Percentiles rank a stretch among this genome's conserved stretches.
Evolutionary conservation across 1,140 invertebrate genomes (phyloP).

Genomic region (Polypedilum vanderplanki): DNA sequence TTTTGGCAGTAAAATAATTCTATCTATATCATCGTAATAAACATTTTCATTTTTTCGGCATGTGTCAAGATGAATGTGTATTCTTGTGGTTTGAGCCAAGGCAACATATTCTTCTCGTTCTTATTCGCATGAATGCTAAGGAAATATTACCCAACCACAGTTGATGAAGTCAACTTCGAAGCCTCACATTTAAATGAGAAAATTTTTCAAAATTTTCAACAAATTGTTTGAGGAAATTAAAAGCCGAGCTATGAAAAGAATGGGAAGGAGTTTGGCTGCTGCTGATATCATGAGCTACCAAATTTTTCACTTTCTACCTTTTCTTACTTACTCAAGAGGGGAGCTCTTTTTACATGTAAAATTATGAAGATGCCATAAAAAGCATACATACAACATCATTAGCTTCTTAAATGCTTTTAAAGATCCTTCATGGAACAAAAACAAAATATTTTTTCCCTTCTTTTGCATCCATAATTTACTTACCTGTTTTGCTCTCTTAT

Average conservation of each 20-base stretch:
- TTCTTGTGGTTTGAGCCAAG: background rate
- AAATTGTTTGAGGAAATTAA: conserved; percentile 14
- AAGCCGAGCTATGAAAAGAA: background rate
- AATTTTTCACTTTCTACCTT: too few species aligned
- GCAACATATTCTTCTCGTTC: too few species aligned
- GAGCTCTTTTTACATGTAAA: background rate
- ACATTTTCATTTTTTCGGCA: conserved; percentile 1
- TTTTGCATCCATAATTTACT: background rate
- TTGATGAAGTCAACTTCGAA: background rate
- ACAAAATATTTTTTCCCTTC: background rate
- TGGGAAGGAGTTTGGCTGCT: background rate
- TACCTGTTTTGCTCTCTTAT: background rate
- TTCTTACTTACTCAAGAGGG: too few species aligned
- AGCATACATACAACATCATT: conserved; percentile 15
- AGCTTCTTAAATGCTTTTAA: conserved; percentile 19
- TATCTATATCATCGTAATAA: background rate
- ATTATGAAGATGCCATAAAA: background rate
- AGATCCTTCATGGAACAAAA: too few species aligned
- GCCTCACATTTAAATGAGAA: background rate
- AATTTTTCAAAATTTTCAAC: background rate
- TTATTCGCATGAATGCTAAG: background rate
- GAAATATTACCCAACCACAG: background rate
- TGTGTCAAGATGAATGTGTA: background rate
- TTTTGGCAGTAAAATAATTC: background rate
- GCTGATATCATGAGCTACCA: too few species aligned